Conservation (phyloP, 2,888 invertebrate species). For the Rhyacophila evoluta region DNA sequence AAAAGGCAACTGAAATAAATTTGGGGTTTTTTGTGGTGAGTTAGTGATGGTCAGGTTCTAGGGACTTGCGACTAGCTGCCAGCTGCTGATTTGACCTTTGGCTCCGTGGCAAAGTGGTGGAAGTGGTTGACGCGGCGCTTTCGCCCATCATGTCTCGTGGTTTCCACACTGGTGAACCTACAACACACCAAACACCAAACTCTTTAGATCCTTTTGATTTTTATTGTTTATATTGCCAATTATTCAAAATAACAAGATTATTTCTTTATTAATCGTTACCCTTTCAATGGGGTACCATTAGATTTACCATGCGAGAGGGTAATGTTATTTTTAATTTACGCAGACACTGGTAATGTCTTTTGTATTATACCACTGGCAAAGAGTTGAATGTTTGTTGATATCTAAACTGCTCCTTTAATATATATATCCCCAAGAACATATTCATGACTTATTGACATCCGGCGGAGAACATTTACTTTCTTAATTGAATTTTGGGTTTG, state of each 20-base stretch:
- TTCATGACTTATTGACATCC: too few species aligned
- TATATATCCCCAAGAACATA: too few species aligned
- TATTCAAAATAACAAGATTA: background rate
- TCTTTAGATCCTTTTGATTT: constrained; percentile 60
- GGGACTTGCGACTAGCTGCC: constrained; percentile 68
- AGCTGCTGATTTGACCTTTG: constrained; percentile 58
- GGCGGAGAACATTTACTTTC: too few species aligned
- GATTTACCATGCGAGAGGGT: constrained; percentile 6
- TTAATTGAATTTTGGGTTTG: too few species aligned
- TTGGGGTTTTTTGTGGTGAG: constrained; percentile 17
- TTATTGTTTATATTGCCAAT: background rate
- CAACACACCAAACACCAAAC: constrained; percentile 73
- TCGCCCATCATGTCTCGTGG: constrained; percentile 87
- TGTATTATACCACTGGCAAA: constrained; percentile 57
- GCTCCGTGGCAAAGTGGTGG: constrained; percentile 57
- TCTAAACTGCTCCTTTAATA: background rate
- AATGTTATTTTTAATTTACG: background rate
- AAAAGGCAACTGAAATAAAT: constrained; percentile 17
- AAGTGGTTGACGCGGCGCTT: constrained; percentile 62
- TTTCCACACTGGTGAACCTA: constrained; percentile 99
- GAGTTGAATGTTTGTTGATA: constrained; percentile 73
- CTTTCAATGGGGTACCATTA: constrained; percentile 2
- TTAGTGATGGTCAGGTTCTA: constrained; percentile 66
- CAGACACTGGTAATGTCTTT: background rate
- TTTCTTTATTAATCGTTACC: background rate